Percentiles rank a stretch among this genome's conserved stretches.
Evolutionary conservation across 1,140 invertebrate genomes (phyloP).

Genomic region (Neomicropteryx cornuta): DNA sequence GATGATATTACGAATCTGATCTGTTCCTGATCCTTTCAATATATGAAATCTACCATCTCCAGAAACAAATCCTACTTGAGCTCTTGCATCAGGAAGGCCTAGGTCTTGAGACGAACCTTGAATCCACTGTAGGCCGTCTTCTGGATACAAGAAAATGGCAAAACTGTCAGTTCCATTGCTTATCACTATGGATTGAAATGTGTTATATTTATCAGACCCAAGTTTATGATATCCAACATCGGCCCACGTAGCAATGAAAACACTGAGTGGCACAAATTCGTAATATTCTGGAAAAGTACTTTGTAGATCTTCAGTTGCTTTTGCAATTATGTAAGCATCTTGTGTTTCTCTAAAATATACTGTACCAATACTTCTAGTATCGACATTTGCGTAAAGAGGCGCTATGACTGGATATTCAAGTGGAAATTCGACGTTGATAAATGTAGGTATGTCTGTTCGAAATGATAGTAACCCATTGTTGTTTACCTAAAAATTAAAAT

Average conservation of each 20-base stretch:
- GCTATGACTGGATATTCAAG: slow-evolving; percentile 83
- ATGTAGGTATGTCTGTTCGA: slow-evolving; percentile 69
- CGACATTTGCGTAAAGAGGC: slow-evolving; percentile 84
- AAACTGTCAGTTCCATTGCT: slow-evolving; percentile 75
- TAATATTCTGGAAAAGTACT: slow-evolving; percentile 55
- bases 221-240: slow-evolving; percentile 47
- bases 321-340: slow-evolving; percentile 47
- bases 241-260: slow-evolving; percentile 68
- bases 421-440: slow-evolving; percentile 82
- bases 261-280: slow-evolving; percentile 48
- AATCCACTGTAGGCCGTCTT: slow-evolving; percentile 84
- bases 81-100: slow-evolving; percentile 71
- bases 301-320: slow-evolving; percentile 55
- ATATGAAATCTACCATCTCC: slow-evolving; percentile 60
- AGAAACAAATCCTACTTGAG: slow-evolving; percentile 84
- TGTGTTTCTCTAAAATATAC: slow-evolving; percentile 73
- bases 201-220: slow-evolving; percentile 43
- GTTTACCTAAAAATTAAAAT: slow-evolving; percentile 62
- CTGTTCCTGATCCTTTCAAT: slow-evolving; percentile 76
- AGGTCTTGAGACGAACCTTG: slow-evolving; percentile 55
- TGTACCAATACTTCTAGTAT: slow-evolving; percentile 60
- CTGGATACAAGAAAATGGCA: slow-evolving; percentile 75
- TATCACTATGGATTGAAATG: slow-evolving; percentile 73
- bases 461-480: slow-evolving; percentile 88
- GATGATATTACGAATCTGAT: slow-evolving; percentile 53